These are phyloP conservation scores for Seira musarum DNA, from an alignment of 2,888 invertebrate species.

Conservation along the genomic window DNA sequence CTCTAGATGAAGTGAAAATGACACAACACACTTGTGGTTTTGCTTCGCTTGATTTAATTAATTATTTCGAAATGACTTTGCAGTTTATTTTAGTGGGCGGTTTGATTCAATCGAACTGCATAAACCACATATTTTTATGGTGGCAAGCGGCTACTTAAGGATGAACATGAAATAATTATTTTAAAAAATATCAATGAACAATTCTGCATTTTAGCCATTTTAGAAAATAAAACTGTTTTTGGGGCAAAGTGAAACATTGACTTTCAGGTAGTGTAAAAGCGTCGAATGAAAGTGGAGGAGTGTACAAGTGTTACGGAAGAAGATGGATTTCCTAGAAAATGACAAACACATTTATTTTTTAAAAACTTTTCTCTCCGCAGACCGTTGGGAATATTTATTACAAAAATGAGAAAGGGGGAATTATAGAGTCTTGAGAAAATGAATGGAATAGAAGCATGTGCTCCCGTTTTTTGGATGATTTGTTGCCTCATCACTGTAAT, in stretches of 20 bases:
- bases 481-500: conserved; percentile 58
- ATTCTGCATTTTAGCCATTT: too few species aligned
- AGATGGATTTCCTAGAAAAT: too few species aligned
- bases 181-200: too few species aligned
- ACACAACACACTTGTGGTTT: conserved; percentile 57
- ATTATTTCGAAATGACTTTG: conserved; percentile 53
- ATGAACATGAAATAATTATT: too few species aligned
- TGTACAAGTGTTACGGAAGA: too few species aligned
- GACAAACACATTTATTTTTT: too few species aligned
- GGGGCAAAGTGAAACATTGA: too few species aligned
- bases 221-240: too few species aligned
- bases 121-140: too few species aligned
- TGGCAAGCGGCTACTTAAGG: too few species aligned
- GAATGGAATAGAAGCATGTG: conserved; percentile 53
- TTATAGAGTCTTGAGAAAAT: background rate
- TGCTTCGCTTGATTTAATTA: conserved; percentile 52
- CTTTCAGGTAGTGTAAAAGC: too few species aligned
- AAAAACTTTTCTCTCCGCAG: background rate
- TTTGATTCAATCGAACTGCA: background rate
- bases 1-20: conserved; percentile 59
- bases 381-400: background rate
- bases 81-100: conserved; percentile 32
- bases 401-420: background rate
- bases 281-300: too few species aligned
- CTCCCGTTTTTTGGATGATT: conserved; percentile 58